Percentiles rank a stretch among this genome's conserved stretches.
Evolutionary conservation across 1,140 invertebrate species (phyloP).

Genomic region (Pseudomyrmex gracilis): DNA sequence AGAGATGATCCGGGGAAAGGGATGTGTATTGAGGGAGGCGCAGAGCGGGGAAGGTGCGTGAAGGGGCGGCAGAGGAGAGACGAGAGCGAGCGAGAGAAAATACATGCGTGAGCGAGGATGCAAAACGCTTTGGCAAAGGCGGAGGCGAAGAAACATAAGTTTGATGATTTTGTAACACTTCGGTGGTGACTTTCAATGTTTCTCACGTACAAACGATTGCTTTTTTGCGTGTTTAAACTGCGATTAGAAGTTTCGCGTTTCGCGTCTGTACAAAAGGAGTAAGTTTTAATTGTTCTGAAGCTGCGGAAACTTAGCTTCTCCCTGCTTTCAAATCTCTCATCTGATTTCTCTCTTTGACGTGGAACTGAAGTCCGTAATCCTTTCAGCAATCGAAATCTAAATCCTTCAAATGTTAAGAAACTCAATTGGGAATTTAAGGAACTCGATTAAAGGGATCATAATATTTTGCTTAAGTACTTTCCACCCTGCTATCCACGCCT

Average conservation of each 20-base stretch:
- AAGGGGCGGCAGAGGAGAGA: conserved; percentile 24
- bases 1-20: conserved; percentile 38
- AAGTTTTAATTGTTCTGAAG: neutral
- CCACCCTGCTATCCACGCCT: conserved; percentile 12
- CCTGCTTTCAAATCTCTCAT: neutral
- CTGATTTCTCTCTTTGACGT: neutral
- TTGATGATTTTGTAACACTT: neutral
- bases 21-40: conserved; percentile 9
- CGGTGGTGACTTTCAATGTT: too few species aligned
- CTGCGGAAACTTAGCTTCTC: neutral
- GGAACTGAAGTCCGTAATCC: neutral
- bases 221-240: neutral
- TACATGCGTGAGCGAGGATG: conserved; percentile 20
- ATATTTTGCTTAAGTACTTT: neutral
- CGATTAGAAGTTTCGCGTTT: neutral
- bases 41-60: conserved; percentile 38
- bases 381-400: neutral
- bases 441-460: neutral
- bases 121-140: neutral
- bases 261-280: too few species aligned
- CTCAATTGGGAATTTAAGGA: too few species aligned
- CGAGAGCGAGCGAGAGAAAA: neutral
- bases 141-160: conserved; percentile 4
- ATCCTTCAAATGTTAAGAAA: neutral
- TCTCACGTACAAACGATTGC: too few species aligned